A percentile compares a stretch with the other conserved stretches of the same genome.
Evolutionary conservation across 2,888 invertebrate species (phyloP).

Genomic region (Pseudeuparius sepicola): DNA sequence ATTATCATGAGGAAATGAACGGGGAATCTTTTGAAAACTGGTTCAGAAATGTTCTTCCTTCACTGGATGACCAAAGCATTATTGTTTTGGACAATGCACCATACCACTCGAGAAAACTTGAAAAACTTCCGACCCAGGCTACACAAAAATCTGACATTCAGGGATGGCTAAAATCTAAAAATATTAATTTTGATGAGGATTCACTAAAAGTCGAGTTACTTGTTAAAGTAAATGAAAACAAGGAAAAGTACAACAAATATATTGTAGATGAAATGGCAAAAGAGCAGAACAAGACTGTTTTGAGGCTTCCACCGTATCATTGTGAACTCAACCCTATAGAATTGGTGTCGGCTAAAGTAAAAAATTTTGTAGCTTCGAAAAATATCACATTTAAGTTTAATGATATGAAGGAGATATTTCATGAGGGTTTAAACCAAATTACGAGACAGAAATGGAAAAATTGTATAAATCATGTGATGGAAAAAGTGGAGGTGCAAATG

Average conservation of each 20-base stretch:
- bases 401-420: conserved; percentile 15
- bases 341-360: conserved; percentile 27
- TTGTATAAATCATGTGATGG: conserved; percentile 11
- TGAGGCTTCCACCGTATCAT: conserved; percentile 31
- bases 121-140: conserved; percentile 16
- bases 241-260: conserved; percentile 23
- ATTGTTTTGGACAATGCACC: conserved; percentile 21
- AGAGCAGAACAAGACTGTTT: conserved; percentile 26
- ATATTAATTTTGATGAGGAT: conserved; percentile 22
- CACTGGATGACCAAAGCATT: conserved; percentile 16
- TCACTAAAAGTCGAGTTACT: conserved; percentile 24
- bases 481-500: conserved; percentile 14
- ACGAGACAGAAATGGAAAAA: conserved; percentile 16
- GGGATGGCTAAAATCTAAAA: conserved; percentile 23
- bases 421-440: conserved; percentile 9
- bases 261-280: conserved; percentile 28
- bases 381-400: conserved; percentile 19
- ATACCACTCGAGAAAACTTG: conserved; percentile 17
- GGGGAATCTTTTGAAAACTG: conserved; percentile 17
- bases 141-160: conserved; percentile 20
- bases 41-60: conserved; percentile 17
- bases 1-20: no score
- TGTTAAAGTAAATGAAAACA: conserved; percentile 19
- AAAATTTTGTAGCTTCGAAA: conserved; percentile 17
- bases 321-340: conserved; percentile 31